phyloP scores from a whole-genome alignment of 2,888 invertebrate species.

The Prionchulus punctatus region DNA sequence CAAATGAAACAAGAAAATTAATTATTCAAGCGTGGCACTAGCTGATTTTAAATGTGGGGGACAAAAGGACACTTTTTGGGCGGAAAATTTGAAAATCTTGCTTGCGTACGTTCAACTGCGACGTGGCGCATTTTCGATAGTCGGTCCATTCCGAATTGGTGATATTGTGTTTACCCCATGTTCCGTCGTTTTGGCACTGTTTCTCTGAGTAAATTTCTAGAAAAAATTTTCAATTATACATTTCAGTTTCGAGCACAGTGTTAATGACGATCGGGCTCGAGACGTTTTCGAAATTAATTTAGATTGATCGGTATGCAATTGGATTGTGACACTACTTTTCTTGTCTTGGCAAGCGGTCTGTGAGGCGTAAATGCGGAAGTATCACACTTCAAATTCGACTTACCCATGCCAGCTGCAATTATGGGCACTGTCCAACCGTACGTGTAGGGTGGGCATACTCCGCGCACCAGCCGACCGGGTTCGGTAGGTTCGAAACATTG shows the following conservation, averaged over 20 bases:
- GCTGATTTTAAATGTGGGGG: no score
- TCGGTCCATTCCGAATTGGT: neutral
- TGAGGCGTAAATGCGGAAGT: no score
- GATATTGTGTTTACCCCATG: neutral
- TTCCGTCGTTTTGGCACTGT: neutral
- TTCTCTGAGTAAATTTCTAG: neutral
- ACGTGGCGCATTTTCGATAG: neutral
- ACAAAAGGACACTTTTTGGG: no score
- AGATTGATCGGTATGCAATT: no score
- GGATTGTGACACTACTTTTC: no score
- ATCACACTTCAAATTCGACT: neutral
- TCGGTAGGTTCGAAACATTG: constrained; percentile 21
- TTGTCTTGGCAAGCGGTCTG: no score
- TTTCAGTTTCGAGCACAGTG: no score
- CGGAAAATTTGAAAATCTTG: neutral
- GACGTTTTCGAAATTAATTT: no score
- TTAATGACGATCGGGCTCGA: no score
- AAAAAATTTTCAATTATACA: neutral
- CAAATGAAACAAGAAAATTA: no score
- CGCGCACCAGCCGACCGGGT: constrained; percentile 11
- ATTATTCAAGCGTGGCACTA: no score
- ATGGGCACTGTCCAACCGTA: constrained; percentile 2
- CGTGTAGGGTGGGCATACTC: constrained; percentile 5
- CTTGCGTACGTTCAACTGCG: neutral
- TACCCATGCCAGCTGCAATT: neutral